Base-by-base conservation (phyloP, 1,140 invertebrate species). In the Cotesia vestalis region DNA sequence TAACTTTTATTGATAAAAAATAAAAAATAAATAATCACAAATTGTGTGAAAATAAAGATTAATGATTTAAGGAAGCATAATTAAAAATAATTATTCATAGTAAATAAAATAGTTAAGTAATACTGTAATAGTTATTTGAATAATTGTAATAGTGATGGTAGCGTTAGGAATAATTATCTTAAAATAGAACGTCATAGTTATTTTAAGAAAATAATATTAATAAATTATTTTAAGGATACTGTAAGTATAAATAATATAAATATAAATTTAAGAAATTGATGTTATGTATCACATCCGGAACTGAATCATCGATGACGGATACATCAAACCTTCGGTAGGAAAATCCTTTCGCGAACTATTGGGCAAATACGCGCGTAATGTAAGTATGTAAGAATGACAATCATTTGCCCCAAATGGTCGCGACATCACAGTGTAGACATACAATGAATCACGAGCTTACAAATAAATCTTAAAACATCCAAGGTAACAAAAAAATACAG, bases 281-380 rank as follows among this genome's bases (percentile, higher is more conserved):
- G 5, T 17, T 14, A 20, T 35, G 17, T 64, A n/a, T 46, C 36
- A 64, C 27, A 79, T 80, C 74, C 72, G 74, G 61, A 60, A 70
- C 78, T 73, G 77, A 78, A 69, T 75, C 76, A 80, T 67, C 60
- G 73, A 53, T 62, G 34, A 40, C 40, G 17, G 46, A 61, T 80
- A 69, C 75, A 72, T 66, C 76, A 78, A 76, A 69, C 36, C 73
- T 27, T 40, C 62, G 20, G 27, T 66, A 20, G n/a, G 77, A 73
- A 74, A 61, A 75, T 73, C 62, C 9, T 40, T 38, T 8, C 60
- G 61, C 35, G 69, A 38, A 12, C 12, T 46, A 40, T 64, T 38
- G 14, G 8, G 4, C 35, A 5, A 35, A 12, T 60, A 8, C 68
- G 27, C 51, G 46, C 38, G 40, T 46, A 63, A 60, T 40, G 34